Base-by-base conservation (phyloP, 2,113 vertebrate genomes). In the Caranx ignobilis region DNA sequence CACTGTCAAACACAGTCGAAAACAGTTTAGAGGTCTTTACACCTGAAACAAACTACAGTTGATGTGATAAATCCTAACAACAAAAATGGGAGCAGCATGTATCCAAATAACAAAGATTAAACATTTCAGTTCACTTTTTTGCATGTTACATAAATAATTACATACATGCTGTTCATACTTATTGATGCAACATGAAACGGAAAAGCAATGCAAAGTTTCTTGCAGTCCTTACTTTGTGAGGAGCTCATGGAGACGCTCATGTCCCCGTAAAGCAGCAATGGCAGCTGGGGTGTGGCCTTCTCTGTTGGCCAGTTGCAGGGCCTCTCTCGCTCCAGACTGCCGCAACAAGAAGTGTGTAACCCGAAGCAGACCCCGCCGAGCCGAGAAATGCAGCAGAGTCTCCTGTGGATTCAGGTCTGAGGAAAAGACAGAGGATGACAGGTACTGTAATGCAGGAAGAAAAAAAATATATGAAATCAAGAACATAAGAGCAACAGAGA, bases 321-420 rank as follows among this genome's bases (percentile, higher is more conserved):
- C 96, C 73, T 95, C 94, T 32, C 88, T 94, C 35, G 97, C 98
- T 12, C 97, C 97, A 0, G 96, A 94, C 90, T 97, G 96, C 89
- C 95, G 95, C 72, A 99, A 89, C 86, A 99, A 92, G 78, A 99
- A 97, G 88, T 92, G 93, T 0, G 97, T 93, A 21, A 99, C 90
- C 26, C 95, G 93, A 79, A 93, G 85, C 60, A 99, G 95, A 3
- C 97, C 98, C 31, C 97, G 95, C 7, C 98, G 92, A 41, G 95
- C 97, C 0, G 97, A 96, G 79, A 99, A 99, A 88, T 99, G 98
- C 94, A 99, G 93, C 85, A 99, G 82, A 0, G 98, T 99, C 80
- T 99, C 98, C 80, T 96, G 96, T 45, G 97, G 96, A 64, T 93
- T 87, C 52, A 89, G 89, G 75, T 95, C 97, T 99, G 93, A 55